Conservation (phyloP, 1,140 invertebrate genomes). For the Maconellicoccus hirsutus region DNA sequence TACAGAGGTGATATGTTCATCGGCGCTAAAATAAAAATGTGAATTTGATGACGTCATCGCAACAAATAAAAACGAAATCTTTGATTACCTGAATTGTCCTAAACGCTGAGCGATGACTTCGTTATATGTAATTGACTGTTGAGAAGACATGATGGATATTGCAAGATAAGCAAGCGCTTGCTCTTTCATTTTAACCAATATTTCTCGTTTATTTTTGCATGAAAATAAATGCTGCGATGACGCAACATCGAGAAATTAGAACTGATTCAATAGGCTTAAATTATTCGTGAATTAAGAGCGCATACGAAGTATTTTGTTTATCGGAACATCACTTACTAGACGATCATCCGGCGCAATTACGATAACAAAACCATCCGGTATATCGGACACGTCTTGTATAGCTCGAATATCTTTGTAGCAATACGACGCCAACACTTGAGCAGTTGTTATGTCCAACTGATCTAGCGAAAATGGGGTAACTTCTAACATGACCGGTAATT, state of each 20-base stretch:
- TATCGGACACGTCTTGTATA: constrained; percentile 52
- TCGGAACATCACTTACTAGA: constrained; percentile 36
- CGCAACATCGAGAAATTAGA: background rate
- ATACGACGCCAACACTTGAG: constrained; percentile 70
- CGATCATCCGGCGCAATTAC: constrained; percentile 76
- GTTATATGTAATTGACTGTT: constrained; percentile 68
- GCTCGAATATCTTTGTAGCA: constrained; percentile 87
- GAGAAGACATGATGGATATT: constrained; percentile 68
- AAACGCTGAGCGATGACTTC: constrained; percentile 75
- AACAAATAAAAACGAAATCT: constrained; percentile 12
- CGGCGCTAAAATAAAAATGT: constrained; percentile 43
- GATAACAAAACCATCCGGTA: constrained; percentile 73
- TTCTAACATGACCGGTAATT: constrained; percentile 75
- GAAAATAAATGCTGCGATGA: constrained; percentile 69
- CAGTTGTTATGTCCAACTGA: constrained; percentile 76
- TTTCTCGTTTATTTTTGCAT: constrained; percentile 64
- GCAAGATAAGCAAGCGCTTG: constrained; percentile 65
- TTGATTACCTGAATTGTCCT: constrained; percentile 72
- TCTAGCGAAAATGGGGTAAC: constrained; percentile 79
- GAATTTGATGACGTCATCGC: background rate
- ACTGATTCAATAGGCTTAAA: background rate
- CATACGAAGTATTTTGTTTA: background rate
- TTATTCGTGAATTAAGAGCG: background rate
- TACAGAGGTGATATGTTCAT: constrained; percentile 80
- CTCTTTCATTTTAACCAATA: constrained; percentile 75